phyloP scores from a whole-genome alignment of 2,113 vertebrate genomes.

The Tupaia tana region DNA sequence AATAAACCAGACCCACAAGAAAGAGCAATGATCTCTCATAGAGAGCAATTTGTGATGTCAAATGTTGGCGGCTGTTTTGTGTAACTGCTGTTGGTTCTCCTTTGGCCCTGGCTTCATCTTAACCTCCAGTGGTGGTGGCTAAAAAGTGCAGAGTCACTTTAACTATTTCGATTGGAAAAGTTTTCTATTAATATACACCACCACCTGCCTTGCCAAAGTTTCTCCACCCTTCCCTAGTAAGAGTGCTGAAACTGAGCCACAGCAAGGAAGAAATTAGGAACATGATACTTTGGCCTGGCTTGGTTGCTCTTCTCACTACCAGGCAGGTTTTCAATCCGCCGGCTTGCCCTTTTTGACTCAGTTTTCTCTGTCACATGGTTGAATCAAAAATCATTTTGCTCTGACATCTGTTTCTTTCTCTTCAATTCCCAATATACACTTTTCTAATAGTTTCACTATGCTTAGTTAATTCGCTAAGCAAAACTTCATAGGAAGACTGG shows the following conservation, averaged over 20 bases:
- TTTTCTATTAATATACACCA: neutral
- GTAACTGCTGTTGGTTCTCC: neutral
- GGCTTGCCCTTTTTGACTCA: neutral
- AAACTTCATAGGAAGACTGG: neutral
- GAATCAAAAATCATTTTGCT: neutral
- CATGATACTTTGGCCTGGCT: neutral
- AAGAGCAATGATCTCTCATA: neutral
- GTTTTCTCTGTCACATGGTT: neutral
- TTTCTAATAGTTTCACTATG: neutral
- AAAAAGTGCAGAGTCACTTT: neutral
- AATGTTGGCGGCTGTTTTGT: neutral
- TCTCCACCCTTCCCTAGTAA: neutral
- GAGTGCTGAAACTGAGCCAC: neutral
- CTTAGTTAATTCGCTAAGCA: neutral
- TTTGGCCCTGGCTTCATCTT: neutral
- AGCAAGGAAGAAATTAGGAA: neutral
- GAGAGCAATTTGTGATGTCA: neutral
- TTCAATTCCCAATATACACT: neutral
- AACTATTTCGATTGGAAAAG: slow-evolving; percentile 19
- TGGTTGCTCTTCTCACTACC: no score
- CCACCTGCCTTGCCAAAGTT: neutral
- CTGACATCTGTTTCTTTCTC: neutral
- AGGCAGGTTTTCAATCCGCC: neutral
- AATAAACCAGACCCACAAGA: neutral
- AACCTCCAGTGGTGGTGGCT: neutral